phyloP scores from a whole-genome alignment of 2,797 vertebrate genomes.

The Tokudaia muenninki region DNA sequence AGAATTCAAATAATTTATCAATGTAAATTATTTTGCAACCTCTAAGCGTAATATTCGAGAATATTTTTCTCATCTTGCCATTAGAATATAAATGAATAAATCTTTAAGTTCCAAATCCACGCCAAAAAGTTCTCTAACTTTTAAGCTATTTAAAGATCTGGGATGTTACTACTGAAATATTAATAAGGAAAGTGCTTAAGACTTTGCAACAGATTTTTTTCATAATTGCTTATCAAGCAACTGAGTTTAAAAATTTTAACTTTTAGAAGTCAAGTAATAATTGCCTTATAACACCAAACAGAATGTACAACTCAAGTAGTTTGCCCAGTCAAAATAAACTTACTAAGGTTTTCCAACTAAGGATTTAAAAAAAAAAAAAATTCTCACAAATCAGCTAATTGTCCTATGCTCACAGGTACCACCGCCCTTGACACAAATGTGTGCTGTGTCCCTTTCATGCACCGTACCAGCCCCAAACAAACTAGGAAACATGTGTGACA shows the following conservation, averaged over 20 bases:
- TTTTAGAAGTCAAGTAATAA: constrained; percentile 51
- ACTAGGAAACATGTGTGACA: constrained; percentile 10
- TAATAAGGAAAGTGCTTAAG: constrained; percentile 21
- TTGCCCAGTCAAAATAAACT: constrained; percentile 17
- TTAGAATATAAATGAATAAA: constrained; percentile 27
- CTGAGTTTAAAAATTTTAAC: constrained; percentile 30
- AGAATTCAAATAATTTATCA: constrained; percentile 29
- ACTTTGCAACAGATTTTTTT: not conserved
- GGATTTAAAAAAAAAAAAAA: constrained; percentile 56
- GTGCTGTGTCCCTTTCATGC: not conserved
- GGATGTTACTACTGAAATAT: constrained; percentile 38
- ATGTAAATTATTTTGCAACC: constrained; percentile 34
- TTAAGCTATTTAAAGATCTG: constrained; percentile 57
- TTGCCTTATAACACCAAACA: constrained; percentile 27
- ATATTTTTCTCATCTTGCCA: constrained; percentile 32
- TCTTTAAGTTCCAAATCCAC: constrained; percentile 28
- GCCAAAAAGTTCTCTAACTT: constrained; percentile 58
- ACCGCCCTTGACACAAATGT: constrained; percentile 17
- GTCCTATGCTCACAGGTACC: constrained; percentile 12
- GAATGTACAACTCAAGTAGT: constrained; percentile 49
- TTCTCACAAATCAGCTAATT: constrained; percentile 27
- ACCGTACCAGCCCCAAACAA: not conserved
- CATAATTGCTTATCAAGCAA: constrained; percentile 3
- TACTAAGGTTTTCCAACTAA: not conserved
- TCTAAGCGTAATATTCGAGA: not conserved